phyloP scores from a whole-genome alignment of 2,113 vertebrate species.

The Cebus imitator region DNA sequence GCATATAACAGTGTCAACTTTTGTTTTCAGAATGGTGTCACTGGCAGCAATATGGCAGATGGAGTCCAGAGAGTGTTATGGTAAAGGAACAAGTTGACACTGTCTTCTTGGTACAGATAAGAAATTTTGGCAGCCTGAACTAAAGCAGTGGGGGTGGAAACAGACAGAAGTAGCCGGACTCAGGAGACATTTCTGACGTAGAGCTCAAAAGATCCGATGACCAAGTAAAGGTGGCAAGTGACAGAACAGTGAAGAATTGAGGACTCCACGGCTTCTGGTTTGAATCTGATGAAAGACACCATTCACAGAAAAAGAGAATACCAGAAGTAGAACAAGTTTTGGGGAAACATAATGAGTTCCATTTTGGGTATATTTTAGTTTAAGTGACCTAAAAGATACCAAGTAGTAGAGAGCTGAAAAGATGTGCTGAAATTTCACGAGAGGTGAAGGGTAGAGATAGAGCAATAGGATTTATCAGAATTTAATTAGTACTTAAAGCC shows the following conservation, averaged over 20 bases:
- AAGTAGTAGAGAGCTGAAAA: not conserved
- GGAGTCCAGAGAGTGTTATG: not conserved
- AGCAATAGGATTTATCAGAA: not conserved
- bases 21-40: not conserved
- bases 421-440: not conserved
- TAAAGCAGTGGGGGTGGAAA: not conserved
- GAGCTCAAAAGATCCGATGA: not conserved
- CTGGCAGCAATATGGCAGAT: not conserved
- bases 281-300: slow-evolving; percentile 29
- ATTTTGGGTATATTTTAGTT: not conserved
- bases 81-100: not conserved
- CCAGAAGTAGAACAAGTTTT: not conserved
- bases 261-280: not conserved
- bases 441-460: not conserved
- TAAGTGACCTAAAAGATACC: not conserved
- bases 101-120: slow-evolving; percentile 19
- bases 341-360: not conserved
- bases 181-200: not conserved
- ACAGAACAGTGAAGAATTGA: not conserved
- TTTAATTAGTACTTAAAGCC: not conserved
- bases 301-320: not conserved
- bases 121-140: not conserved
- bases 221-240: not conserved
- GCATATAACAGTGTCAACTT: not conserved
- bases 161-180: not conserved